Conservation (phyloP, 2,113 vertebrate species). For the Pogona vitticeps region DNA sequence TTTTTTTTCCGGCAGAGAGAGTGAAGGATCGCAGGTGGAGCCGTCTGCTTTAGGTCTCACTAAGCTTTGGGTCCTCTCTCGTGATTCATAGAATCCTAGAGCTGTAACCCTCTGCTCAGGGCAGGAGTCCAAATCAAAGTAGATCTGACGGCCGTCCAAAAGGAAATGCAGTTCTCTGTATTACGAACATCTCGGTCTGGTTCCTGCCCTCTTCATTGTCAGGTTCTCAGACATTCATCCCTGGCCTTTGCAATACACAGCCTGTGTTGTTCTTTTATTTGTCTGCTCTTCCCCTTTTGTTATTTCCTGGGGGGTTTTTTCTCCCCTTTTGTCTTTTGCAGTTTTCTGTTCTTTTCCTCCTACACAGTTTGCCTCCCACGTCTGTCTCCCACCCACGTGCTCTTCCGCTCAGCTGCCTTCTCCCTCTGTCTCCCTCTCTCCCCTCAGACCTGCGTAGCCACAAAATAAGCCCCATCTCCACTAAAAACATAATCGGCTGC, state of each 20-base stretch:
- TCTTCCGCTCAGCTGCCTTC: slow-evolving; percentile 29
- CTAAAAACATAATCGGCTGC: too few relatives aligned
- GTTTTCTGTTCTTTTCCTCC: slow-evolving; percentile 46
- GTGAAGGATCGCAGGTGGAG: too few relatives aligned
- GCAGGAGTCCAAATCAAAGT: too few relatives aligned
- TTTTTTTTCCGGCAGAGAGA: too few relatives aligned
- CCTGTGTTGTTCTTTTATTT: background rate
- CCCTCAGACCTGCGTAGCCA: background rate
- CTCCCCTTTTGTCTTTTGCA: slow-evolving; percentile 34
- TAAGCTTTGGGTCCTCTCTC: too few relatives aligned
- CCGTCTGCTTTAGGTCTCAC: too few relatives aligned
- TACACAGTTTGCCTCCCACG: slow-evolving; percentile 42
- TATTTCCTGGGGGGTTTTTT: slow-evolving; percentile 21
- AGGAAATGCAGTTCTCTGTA: background rate
- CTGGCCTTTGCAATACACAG: background rate
- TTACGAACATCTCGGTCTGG: background rate
- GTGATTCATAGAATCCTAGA: too few relatives aligned
- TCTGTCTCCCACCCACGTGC: slow-evolving; percentile 33
- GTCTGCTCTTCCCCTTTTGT: background rate
- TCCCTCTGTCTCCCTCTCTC: background rate
- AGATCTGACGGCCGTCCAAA: too few relatives aligned
- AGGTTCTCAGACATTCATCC: background rate
- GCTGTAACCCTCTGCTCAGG: too few relatives aligned
- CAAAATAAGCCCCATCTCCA: too few relatives aligned
- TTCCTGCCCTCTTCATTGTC: background rate